Conservation (phyloP, 2,113 vertebrate genomes). For the Oreocharis arfaki region DNA sequence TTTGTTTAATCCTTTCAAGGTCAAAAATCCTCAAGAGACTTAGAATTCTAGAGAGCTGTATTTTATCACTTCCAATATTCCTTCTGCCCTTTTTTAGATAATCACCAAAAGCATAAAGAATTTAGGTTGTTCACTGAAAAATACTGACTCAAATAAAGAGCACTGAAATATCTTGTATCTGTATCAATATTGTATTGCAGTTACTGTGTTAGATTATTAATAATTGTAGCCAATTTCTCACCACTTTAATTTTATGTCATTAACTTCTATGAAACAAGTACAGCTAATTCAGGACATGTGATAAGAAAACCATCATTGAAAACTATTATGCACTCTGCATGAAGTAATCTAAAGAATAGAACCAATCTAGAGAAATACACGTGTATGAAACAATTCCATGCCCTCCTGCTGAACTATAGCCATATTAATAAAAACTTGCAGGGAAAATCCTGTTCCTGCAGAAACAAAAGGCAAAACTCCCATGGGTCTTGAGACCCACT, state of each 20-base stretch:
- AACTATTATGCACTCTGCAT: neutral
- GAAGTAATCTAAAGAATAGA: neutral
- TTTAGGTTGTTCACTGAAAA: neutral
- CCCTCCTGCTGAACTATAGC: neutral
- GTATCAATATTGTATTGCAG: neutral
- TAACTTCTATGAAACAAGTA: neutral
- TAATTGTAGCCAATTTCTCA: neutral
- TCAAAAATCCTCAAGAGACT: neutral
- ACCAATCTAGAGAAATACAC: neutral
- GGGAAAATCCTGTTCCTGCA: neutral
- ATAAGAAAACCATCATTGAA: neutral
- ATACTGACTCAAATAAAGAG: neutral
- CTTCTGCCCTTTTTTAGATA: neutral
- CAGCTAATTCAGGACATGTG: neutral
- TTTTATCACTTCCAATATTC: neutral
- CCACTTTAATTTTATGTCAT: neutral
- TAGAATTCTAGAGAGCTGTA: neutral
- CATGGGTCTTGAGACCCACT: neutral
- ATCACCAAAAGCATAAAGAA: neutral
- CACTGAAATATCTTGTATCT: neutral
- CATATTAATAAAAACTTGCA: neutral
- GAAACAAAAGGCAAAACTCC: neutral
- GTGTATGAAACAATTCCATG: neutral
- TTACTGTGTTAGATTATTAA: neutral
- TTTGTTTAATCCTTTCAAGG: neutral